phyloP scores from a whole-genome alignment of 2,888 invertebrate species.

The Dryococelus australis region DNA sequence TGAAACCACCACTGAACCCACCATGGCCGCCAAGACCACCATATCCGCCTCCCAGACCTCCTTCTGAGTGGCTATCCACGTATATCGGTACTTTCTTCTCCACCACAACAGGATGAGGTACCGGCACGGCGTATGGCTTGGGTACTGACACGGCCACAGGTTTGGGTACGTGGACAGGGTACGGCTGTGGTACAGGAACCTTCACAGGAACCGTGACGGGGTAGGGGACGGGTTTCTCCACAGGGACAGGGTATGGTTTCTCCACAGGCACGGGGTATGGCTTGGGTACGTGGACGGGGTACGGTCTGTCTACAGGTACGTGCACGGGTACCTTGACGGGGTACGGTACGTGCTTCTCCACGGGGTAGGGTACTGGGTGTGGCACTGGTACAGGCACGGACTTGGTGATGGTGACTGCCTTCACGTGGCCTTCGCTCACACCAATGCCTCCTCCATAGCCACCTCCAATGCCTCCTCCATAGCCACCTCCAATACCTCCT shows the following conservation, averaged over 20 bases:
- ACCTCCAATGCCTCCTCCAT: constrained; percentile 16
- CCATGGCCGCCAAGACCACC: not conserved
- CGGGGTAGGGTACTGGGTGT: constrained; percentile 55
- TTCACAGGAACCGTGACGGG: constrained; percentile 66
- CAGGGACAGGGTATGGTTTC: constrained; percentile 60
- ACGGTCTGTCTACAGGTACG: constrained; percentile 57
- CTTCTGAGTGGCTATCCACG: constrained; percentile 17
- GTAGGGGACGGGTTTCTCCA: constrained; percentile 40
- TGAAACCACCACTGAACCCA: not conserved
- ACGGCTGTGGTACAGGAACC: constrained; percentile 62
- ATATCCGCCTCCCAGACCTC: constrained; percentile 50
- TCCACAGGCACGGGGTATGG: constrained; percentile 49
- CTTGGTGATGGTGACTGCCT: constrained; percentile 43
- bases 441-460: constrained; percentile 30
- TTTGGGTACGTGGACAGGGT: constrained; percentile 55
- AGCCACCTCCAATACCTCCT: not conserved
- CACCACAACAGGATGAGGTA: constrained; percentile 32
- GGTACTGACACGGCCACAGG: constrained; percentile 53
- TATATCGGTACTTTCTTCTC: constrained; percentile 31
- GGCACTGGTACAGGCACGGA: constrained; percentile 50
- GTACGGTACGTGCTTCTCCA: constrained; percentile 55
- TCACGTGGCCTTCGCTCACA: constrained; percentile 35
- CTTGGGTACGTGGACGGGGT: constrained; percentile 66
- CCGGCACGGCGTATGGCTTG: constrained; percentile 43
- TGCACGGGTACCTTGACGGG: constrained; percentile 61